These are phyloP conservation scores for Archips crataeganus DNA, from an alignment of 2,888 invertebrate genomes.

Conservation along the genomic window DNA sequence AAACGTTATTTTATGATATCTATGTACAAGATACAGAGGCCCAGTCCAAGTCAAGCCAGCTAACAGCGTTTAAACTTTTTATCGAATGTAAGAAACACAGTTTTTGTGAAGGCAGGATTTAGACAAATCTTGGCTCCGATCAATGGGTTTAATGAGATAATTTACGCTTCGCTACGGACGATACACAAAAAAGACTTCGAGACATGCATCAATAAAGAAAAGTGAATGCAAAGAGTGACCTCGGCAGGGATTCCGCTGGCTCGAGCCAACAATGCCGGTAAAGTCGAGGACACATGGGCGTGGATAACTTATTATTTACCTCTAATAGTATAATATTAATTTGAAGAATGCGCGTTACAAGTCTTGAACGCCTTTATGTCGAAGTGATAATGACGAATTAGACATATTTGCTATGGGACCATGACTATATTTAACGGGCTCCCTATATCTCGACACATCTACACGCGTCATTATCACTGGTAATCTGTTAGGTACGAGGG, in stretches of 20 bases:
- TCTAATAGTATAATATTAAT: background rate
- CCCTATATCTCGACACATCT: too few species aligned
- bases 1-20: background rate
- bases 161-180: constrained; percentile 71
- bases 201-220: constrained; percentile 76
- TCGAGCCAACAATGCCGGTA: constrained; percentile 47
- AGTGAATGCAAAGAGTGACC: constrained; percentile 58
- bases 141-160: constrained; percentile 69
- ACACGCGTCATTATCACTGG: too few species aligned
- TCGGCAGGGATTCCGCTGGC: constrained; percentile 46
- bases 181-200: constrained; percentile 62
- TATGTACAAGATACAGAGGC: background rate
- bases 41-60: constrained; percentile 17
- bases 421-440: too few species aligned
- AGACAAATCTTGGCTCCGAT: constrained; percentile 56
- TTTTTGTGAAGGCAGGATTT: constrained; percentile 48
- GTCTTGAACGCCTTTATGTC: background rate
- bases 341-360: too few species aligned
- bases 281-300: constrained; percentile 48
- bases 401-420: too few species aligned
- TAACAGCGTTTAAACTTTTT: constrained; percentile 37
- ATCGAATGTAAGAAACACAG: constrained; percentile 45
- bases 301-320: constrained; percentile 33
- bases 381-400: background rate
- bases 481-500: too few species aligned